These are phyloP conservation scores for Mystacornis crossleyi DNA, from an alignment of 2,113 vertebrate species.

Conservation along the genomic window DNA sequence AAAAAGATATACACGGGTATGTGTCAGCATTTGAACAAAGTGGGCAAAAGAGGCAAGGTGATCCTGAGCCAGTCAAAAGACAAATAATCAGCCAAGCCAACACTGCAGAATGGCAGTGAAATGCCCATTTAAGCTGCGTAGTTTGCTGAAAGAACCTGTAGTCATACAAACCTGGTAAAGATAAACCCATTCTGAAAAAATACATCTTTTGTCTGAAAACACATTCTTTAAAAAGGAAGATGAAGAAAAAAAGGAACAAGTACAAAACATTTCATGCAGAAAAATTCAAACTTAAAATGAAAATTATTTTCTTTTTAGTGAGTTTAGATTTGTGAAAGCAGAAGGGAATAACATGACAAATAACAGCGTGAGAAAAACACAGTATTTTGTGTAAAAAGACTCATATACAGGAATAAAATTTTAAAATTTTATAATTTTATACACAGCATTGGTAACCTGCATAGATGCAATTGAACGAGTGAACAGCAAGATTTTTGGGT, in stretches of 20 bases:
- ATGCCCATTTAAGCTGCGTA: rapidly evolving
- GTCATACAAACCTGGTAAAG: background rate
- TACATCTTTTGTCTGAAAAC: background rate
- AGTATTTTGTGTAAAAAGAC: too few relatives aligned
- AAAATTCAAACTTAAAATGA: background rate
- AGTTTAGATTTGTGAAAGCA: background rate
- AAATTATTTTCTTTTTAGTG: background rate
- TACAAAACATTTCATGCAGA: background rate
- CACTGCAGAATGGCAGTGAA: background rate
- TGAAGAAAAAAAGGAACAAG: background rate
- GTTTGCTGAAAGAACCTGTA: background rate
- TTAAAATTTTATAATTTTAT: too few relatives aligned
- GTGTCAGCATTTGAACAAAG: background rate
- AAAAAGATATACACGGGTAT: background rate
- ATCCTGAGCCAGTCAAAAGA: background rate
- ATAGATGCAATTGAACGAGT: background rate
- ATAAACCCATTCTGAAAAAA: background rate
- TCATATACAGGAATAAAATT: too few relatives aligned
- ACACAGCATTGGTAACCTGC: background rate
- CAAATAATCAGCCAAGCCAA: background rate
- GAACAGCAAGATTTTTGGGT: background rate
- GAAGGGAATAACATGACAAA: background rate
- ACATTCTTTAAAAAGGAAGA: background rate
- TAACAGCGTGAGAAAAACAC: background rate
- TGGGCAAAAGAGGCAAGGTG: background rate